Base-by-base conservation (phyloP, 2,888 invertebrate species). In the Neelides folsomi region DNA sequence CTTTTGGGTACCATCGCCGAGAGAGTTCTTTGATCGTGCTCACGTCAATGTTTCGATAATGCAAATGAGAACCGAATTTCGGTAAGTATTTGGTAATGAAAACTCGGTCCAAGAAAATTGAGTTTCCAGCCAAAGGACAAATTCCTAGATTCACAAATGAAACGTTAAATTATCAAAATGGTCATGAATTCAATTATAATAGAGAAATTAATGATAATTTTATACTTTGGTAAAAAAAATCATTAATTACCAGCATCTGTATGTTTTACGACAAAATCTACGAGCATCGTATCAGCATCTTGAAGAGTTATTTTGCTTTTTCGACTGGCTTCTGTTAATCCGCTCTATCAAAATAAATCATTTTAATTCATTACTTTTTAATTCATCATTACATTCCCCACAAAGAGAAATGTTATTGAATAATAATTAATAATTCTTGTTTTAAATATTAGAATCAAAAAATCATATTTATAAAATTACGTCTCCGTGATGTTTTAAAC, bases 61-160 rank as follows among this genome's bases (percentile, higher is more conserved):
- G 92, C 59, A 95, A 72, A 68, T 89, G 86, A 1, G 77, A 68
- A 67, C 83, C 69, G 6, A 95, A 71, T 41, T 63, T 73, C 0
- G 90, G 92, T 86, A 94, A 88, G 67, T 83, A 80, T 71, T 84
- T 83, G 10, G 70, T 67, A 19, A 97, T 67, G 71, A 95, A 97
- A 48, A 82, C 61, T 57, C 86, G 76, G 69, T 97, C 95, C 77
- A 83, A 80, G 65, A 87, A 85, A 3, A 94, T 77, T 49, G 85
- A 80, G 72, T 88, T 95, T 0, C 95, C 95, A 9, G 83, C 92
- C 45, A 94, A 67, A 0, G 87, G 85, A 66, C 84, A 83, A 55
- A 72, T 72, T 13, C 78, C 78, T 66, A 65, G n/a, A 59, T 64
- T 42, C 42, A 52, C 41, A 18, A 38, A 51, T 27, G 35, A 53